Base-by-base conservation (phyloP, 2,797 vertebrate genomes). In the Channallabes apus region DNA sequence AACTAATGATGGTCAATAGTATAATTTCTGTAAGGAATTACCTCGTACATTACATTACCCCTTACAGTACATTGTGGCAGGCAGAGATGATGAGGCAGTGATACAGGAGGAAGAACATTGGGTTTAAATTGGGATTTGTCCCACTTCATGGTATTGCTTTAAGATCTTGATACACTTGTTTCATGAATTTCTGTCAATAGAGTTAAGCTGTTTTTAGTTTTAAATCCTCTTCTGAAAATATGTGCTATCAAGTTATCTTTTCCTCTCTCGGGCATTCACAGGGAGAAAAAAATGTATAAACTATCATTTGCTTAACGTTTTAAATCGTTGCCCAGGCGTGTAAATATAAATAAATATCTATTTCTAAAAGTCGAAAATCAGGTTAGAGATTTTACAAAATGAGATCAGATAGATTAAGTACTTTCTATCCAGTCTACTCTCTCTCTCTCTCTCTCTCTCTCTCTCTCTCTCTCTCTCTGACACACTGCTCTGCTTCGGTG, bases 401-500 rank as follows among this genome's bases (percentile, higher is more conserved):
- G 41, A 20, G 4, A 59, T 84, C 32, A 29, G 65, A 65, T 29
- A 51, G 62, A 80, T 65, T 56, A 80, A 80, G 38, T 80, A 41
- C 61, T 80, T 65, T 65, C 61, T 80, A 11, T 80, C 61, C 35
- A 79, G 73, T 61, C 22, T 41, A 27, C 24, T 58, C 6, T 64
- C 35, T 11, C 24, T 29, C 12, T 17, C 38, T 6, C 62, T 17
- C 17, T 62, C 58, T 17, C 24, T 27, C 59, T 11, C 80, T 56
- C 75, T 61, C 46, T 15, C 64, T 24, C 64, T 68, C 51, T 38
- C 67, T 65, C 58, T 51, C 20, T n/a, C 38, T 27, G 76, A 83
- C 62, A 86, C 80, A 72, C 72, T 85, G 72, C 38, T 12, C 11
- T 59, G 86, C 76, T 46, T 86, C 59, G 29, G 41, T 80, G 85